Conservation (phyloP, 2,888 invertebrate species). For the Aphidius colemani region DNA sequence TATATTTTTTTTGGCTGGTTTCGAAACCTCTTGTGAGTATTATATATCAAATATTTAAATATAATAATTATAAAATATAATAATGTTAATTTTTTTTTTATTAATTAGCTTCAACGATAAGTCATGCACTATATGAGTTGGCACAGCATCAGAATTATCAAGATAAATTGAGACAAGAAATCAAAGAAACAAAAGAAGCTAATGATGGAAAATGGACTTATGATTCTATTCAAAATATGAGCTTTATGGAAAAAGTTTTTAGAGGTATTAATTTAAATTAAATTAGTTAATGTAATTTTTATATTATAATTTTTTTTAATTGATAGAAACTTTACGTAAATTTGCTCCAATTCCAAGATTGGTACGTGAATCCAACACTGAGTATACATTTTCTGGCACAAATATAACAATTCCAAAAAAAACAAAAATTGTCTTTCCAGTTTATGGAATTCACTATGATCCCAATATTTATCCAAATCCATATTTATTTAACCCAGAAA, state of each 20-base stretch:
- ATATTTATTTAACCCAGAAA: slow-evolving; percentile 46
- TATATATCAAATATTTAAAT: too few relatives aligned
- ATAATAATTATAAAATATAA: too few relatives aligned
- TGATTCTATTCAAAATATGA: slow-evolving; percentile 56
- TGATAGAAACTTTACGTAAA: slow-evolving; percentile 57
- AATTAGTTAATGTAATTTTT: background rate
- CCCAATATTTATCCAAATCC: slow-evolving; percentile 45
- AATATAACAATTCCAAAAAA: slow-evolving; percentile 38
- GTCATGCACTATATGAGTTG: slow-evolving; percentile 57
- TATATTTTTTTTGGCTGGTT: slow-evolving; percentile 60
- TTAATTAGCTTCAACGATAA: slow-evolving; percentile 50
- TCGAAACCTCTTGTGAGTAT: slow-evolving; percentile 56
- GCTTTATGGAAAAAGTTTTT: slow-evolving; percentile 57
- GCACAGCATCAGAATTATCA: slow-evolving; percentile 57
- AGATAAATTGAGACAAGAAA: slow-evolving; percentile 53
- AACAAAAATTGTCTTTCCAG: slow-evolving; percentile 38
- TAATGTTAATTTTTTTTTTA: too few relatives aligned
- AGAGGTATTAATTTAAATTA: slow-evolving; percentile 38
- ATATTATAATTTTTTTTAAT: background rate
- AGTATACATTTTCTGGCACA: slow-evolving; percentile 39
- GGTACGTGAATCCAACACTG: slow-evolving; percentile 44
- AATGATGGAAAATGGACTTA: slow-evolving; percentile 53
- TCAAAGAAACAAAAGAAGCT: slow-evolving; percentile 44
- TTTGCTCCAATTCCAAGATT: slow-evolving; percentile 56
- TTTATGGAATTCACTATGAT: slow-evolving; percentile 41